Base-by-base conservation (phyloP, 2,113 vertebrate species). In the Prochilodus magdalenae region DNA sequence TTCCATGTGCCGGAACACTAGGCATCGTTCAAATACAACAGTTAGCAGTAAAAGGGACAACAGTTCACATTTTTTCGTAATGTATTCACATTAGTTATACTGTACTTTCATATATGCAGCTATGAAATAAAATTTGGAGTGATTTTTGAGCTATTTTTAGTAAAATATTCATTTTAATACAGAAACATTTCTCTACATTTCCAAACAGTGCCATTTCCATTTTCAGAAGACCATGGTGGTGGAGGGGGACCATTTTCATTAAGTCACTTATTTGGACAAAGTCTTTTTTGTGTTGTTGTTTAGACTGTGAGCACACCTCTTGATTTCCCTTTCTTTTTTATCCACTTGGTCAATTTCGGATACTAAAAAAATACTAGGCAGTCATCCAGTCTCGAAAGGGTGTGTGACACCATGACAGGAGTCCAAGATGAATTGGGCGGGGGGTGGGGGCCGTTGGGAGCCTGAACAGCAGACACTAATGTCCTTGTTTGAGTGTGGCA, bases 1-100 rank as follows among this genome's bases (percentile, higher is more conserved):
- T 92, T 93, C 88, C 89, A 92, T 90, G 90, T 93, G 90, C 89
- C 89, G 84, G 91, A 90, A 93, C 93, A 93, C 89, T 89, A 89
- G 87, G 91, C 88, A 91, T 90, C 89, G 86, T 92, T 94, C 90
- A 93, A 94, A 88, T 93, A 94, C 94, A 93, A 94, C 92, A 91
- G 91, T 89, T 90, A 92, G 93, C 90, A 91, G 91, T 92, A 90
- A 92, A 91, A 92, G 90, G 91, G 91, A 94, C 92, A 88, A 92
- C 80, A 87, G 85, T 94, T 94, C 93, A 94, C 93, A 92, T 93
- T 79, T 86, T 60, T 26, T 15, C 74, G 88, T 91, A 92, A 74
- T 57, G 55, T 62, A 51, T 93, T 94, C 91, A 95, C 93, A 93
- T 94, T 93, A 93, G 88, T 91, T 92, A 92, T 94, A 93, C 89